A percentile compares a stretch with the other conserved stretches of the same genome.
Evolutionary conservation across 1,140 invertebrate genomes (phyloP).

Genomic region (fruit fly (Drosophila melanogaster)): DNA sequence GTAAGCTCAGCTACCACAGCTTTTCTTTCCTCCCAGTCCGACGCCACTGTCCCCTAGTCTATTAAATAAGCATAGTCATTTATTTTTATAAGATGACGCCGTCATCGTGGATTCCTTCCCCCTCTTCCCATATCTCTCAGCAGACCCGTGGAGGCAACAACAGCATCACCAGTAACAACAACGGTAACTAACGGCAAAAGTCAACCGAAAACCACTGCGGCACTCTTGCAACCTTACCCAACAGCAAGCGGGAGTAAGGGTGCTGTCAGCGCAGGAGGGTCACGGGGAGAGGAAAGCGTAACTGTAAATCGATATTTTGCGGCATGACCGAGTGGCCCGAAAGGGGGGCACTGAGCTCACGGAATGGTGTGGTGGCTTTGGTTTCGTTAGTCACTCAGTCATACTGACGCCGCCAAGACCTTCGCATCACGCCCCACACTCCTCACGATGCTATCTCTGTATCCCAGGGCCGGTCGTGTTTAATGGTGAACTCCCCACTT

Average conservation of each 20-base stretch:
- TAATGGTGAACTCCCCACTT: constrained; percentile 72
- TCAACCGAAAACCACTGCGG: constrained; percentile 47
- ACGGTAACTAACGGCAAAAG: constrained; percentile 60
- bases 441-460: constrained; percentile 35
- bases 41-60: constrained; percentile 20
- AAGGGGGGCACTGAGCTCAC: constrained; percentile 41
- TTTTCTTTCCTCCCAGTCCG: constrained; percentile 5
- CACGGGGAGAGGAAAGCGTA: not conserved
- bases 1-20: constrained; percentile 52
- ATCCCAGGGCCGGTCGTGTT: constrained; percentile 49
- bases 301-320: constrained; percentile 81
- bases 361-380: constrained; percentile 69
- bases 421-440: not conserved
- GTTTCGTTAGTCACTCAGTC: constrained; percentile 57
- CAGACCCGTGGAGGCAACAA: constrained; percentile 11
- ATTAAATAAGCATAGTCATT: constrained; percentile 71
- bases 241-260: constrained; percentile 50
- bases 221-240: constrained; percentile 67
- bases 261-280: not conserved
- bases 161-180: constrained; percentile 41
- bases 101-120: constrained; percentile 46
- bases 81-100: constrained; percentile 74
- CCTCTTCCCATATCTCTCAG: not conserved
- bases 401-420: constrained; percentile 57
- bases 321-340: constrained; percentile 81